These are phyloP conservation scores for Aspidoscelis tigris DNA, from an alignment of 2,113 vertebrate genomes.

Conservation along the genomic window DNA sequence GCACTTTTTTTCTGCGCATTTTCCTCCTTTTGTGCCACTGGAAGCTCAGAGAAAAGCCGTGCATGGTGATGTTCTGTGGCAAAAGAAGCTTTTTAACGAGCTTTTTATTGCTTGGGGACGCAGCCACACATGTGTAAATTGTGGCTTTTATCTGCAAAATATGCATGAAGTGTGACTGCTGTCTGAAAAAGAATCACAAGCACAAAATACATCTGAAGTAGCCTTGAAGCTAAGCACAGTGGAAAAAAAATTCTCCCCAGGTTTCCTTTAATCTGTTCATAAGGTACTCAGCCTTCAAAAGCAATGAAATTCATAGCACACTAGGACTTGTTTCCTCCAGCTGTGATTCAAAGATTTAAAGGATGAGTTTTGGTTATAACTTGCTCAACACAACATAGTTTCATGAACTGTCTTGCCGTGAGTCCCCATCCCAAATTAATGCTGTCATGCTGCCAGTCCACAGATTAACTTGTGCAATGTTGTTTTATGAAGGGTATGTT, in stretches of 20 bases:
- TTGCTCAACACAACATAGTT: conserved; percentile 19
- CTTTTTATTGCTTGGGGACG: no score
- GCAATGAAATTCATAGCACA: not conserved
- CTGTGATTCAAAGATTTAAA: not conserved
- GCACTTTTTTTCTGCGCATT: no score
- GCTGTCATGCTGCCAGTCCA: conserved; percentile 1
- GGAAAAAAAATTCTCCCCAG: not conserved
- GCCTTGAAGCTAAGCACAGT: not conserved
- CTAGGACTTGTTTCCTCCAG: conserved; percentile 6
- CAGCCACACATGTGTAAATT: no score
- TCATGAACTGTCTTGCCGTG: conserved; percentile 20
- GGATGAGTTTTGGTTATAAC: conserved; percentile 3
- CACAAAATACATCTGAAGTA: not conserved
- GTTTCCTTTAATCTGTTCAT: conserved; percentile 5
- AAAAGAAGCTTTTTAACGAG: no score
- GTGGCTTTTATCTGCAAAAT: not conserved
- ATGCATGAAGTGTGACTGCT: not conserved
- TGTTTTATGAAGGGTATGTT: conserved; percentile 16
- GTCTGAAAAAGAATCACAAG: not conserved
- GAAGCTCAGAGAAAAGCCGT: no score
- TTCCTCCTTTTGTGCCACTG: no score
- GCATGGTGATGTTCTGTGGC: no score
- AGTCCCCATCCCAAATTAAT: not conserved
- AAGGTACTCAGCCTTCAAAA: not conserved
- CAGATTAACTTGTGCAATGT: conserved; percentile 4